Base-by-base conservation (phyloP, 2,888 invertebrate species). In the Drosophila pseudotalamancana region DNA sequence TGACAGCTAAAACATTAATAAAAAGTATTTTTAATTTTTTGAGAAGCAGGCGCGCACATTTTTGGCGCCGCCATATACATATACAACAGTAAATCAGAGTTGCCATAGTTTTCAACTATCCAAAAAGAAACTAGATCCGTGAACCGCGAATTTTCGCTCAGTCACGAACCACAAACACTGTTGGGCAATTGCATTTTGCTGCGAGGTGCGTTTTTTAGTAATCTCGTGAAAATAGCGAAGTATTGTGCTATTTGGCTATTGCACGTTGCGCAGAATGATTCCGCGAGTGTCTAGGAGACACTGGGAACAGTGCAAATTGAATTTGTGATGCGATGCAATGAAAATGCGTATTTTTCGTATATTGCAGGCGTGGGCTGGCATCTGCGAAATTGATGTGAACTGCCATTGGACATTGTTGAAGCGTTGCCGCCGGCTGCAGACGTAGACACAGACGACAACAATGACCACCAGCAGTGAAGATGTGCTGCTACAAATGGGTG, bases 401-500 rank as follows among this genome's bases (percentile, higher is more conserved):
- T 54, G 72, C 11, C 6, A 29, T 56, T 59, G 39, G 35, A 1
- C 3, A 42, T 45, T 68, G 49, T 25, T 45, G 35, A 51, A 61
- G 42, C 48, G 12, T 54, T 56, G 70, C 18, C 40, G 74, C 50
- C 60, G 57, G 61, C 46, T 61, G 37, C 40, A 48, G 16, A 27
- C 35, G 46, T 32, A 25, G n/a, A 40, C 8, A 48, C 16, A 29
- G 54, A 46, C 62, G 16, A 35, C 40, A 35, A 77, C 61, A 43
- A 96, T 96, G 96, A 95, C 96, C 77, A 96, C 97, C 54, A 96
- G 96, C 70, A 97, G 97, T 57, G 99, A 99, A 92, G 98, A 99
- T 92, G 98, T 99, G 56, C 93, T 99, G 80, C 93, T 98, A 77
- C 97, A 98, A 93, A 95, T 98, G 81, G 95, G 96, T 72, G 95